Conservation (phyloP, 2,888 invertebrate species). For the Acrocera orbiculus region DNA sequence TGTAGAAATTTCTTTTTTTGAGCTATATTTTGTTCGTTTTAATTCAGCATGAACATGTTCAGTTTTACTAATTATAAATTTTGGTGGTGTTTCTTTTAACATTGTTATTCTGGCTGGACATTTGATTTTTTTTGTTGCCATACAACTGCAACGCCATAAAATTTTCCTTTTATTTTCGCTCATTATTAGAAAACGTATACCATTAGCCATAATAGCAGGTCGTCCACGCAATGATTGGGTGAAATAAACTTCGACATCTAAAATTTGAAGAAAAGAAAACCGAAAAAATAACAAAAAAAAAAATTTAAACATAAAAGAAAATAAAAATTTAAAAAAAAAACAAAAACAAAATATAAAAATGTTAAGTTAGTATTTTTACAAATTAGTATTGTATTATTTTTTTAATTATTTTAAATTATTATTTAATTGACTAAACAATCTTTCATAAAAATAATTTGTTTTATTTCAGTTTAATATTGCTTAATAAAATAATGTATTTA, state of each 20-base stretch:
- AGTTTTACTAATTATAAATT: slow-evolving; percentile 28
- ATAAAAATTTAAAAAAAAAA: slow-evolving; percentile 4
- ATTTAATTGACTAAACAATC: too few relatives aligned
- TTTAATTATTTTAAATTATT: too few relatives aligned
- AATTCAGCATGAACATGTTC: slow-evolving; percentile 30
- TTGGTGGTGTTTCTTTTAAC: slow-evolving; percentile 29
- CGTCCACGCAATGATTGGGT: slow-evolving; percentile 29
- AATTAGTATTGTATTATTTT: too few relatives aligned
- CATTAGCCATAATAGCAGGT: slow-evolving; percentile 31
- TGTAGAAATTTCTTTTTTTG: too few relatives aligned
- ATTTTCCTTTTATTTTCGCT: slow-evolving; percentile 31
- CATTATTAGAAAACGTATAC: slow-evolving; percentile 31
- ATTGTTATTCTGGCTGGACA: slow-evolving; percentile 31
- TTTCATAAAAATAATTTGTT: too few relatives aligned
- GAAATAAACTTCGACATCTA: slow-evolving; percentile 27
- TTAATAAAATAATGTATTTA: too few relatives aligned
- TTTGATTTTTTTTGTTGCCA: slow-evolving; percentile 31
- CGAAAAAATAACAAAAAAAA: slow-evolving; percentile 3
- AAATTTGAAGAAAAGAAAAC: slow-evolving; percentile 23
- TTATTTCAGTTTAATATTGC: too few relatives aligned
- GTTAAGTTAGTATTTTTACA: too few relatives aligned
- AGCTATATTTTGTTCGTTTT: slow-evolving; percentile 28
- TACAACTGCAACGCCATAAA: slow-evolving; percentile 30
- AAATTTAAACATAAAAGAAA: slow-evolving; percentile 18
- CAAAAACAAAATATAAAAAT: slow-evolving; percentile 7